Percentiles rank a stretch among this genome's conserved stretches.
These are phyloP conservation scores for Bryconaethiops microstoma DNA, from an alignment of 2,797 vertebrate species.

Conservation along the genomic window DNA sequence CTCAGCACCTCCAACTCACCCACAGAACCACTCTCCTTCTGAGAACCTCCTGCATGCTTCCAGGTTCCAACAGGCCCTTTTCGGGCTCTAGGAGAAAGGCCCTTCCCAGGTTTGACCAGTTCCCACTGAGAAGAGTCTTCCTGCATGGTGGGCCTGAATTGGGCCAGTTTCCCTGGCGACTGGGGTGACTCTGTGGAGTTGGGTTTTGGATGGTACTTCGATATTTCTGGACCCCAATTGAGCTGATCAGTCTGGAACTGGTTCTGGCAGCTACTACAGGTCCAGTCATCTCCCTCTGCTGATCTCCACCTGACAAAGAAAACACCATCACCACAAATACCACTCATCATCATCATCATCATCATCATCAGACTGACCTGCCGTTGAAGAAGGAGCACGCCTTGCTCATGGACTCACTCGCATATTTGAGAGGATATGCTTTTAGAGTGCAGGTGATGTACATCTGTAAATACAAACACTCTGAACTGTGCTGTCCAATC, in stretches of 20 bases:
- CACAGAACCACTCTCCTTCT: background rate
- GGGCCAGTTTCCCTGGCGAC: background rate
- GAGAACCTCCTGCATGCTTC: background rate
- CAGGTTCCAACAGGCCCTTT: background rate
- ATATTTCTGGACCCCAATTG: background rate
- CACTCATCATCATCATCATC: background rate
- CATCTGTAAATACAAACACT: constrained; percentile 36
- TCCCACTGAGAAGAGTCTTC: background rate
- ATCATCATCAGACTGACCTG: constrained; percentile 23
- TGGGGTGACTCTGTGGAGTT: background rate
- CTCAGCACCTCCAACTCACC: background rate
- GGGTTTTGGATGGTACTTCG: background rate
- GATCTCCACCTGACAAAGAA: constrained; percentile 48
- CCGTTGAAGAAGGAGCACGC: constrained; percentile 52
- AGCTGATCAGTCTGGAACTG: background rate
- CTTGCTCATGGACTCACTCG: constrained; percentile 30
- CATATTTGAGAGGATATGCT: constrained; percentile 33
- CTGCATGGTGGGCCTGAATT: background rate
- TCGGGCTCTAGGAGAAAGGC: background rate
- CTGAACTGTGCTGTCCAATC: too few relatives aligned
- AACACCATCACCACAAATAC: background rate
- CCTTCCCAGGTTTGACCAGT: background rate
- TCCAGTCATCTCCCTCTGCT: constrained; percentile 35
- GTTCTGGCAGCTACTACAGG: constrained; percentile 42
- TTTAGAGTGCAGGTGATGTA: constrained; percentile 58